Evolutionary conservation across 2,888 invertebrate species (phyloP).

Genomic region (Lottia scabra): DNA sequence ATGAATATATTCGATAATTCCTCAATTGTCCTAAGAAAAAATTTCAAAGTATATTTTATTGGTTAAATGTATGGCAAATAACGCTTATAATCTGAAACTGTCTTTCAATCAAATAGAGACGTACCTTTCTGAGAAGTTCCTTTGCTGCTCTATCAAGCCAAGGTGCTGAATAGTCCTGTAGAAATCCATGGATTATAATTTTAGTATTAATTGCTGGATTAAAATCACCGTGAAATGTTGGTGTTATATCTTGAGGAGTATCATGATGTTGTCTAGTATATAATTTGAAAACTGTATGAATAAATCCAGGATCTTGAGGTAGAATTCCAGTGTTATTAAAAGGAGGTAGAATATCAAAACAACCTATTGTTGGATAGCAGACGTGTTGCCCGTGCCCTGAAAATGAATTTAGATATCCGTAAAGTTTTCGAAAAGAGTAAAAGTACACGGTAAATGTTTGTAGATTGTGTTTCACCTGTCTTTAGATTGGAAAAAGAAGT

Average conservation of each 20-base stretch:
- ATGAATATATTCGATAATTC: too few relatives aligned
- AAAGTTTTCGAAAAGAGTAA: too few relatives aligned
- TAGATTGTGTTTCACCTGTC: too few relatives aligned
- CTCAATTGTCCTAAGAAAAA: too few relatives aligned
- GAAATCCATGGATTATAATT: constrained; percentile 56
- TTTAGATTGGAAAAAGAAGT: too few relatives aligned
- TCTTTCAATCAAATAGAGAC: too few relatives aligned
- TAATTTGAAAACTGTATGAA: constrained; percentile 44
- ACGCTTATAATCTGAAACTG: too few relatives aligned
- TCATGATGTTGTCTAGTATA: constrained; percentile 32
- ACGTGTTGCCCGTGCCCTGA: too few relatives aligned
- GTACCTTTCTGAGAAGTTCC: constrained; percentile 45
- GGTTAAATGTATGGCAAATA: too few relatives aligned
- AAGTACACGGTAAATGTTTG: too few relatives aligned
- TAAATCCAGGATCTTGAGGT: constrained; percentile 38
- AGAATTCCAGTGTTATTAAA: constrained; percentile 70
- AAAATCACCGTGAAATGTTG: constrained; percentile 30
- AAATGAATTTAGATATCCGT: too few relatives aligned
- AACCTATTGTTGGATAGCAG: constrained; percentile 89
- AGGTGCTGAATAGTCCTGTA: constrained; percentile 42
- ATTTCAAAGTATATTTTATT: too few relatives aligned
- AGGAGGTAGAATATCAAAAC: constrained; percentile 83
- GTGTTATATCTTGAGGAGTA: constrained; percentile 21
- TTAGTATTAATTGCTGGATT: constrained; percentile 37
- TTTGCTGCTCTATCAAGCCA: constrained; percentile 48